Conservation (phyloP, 2,113 vertebrate species). For the Dasyurus viverrinus region DNA sequence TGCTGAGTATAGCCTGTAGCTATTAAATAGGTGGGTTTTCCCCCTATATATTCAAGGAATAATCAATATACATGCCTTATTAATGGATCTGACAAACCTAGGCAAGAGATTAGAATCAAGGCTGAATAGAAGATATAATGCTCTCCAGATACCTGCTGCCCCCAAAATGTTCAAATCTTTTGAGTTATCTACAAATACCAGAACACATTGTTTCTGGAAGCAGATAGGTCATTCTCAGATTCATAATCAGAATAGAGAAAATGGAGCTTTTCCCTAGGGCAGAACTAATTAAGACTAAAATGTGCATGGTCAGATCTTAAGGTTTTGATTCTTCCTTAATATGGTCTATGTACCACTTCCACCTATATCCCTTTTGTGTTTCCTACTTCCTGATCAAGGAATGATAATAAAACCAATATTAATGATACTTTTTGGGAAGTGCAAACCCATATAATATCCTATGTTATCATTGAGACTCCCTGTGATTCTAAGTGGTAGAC, state of each 20-base stretch:
- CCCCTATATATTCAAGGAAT: not conserved
- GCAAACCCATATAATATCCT: not conserved
- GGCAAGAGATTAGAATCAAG: not conserved
- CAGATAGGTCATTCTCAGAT: not conserved
- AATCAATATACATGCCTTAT: not conserved
- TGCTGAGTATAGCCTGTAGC: not conserved
- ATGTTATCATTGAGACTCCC: not conserved
- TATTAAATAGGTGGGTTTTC: not conserved
- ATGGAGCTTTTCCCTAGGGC: not conserved
- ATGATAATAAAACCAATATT: not conserved
- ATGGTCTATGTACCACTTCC: not conserved
- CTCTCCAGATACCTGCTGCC: not conserved
- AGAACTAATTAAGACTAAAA: not conserved
- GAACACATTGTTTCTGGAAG: not conserved
- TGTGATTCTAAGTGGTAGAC: not conserved
- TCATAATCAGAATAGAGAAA: not conserved
- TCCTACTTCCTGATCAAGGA: not conserved
- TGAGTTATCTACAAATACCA: not conserved
- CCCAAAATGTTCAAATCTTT: not conserved
- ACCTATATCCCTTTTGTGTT: not conserved
- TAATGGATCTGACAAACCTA: not conserved
- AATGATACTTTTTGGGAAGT: not conserved
- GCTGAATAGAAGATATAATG: not conserved
- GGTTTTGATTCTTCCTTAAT: not conserved
- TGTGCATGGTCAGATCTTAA: not conserved